Percentiles rank a stretch among this genome's conserved stretches.
phyloP scores from a whole-genome alignment of 2,888 invertebrate species.

The Cataglyphis altisquamis region DNA sequence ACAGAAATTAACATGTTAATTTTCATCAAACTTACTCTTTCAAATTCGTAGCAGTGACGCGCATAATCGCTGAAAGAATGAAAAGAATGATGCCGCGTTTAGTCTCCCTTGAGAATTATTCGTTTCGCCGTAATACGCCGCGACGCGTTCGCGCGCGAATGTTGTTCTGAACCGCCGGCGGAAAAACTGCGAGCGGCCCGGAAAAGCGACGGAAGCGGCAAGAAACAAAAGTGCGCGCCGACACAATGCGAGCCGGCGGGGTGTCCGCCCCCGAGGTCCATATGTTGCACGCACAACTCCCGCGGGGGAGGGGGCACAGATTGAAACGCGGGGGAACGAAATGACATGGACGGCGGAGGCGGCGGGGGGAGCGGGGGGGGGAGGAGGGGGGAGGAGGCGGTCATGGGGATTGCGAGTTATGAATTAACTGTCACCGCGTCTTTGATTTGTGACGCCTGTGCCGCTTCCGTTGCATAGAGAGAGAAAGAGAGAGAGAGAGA shows the following conservation, averaged over 20 bases:
- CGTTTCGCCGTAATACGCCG: conserved; percentile 31
- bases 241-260: conserved; percentile 53
- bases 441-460: conserved; percentile 79
- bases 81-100: not conserved
- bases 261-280: conserved; percentile 45
- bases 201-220: conserved; percentile 36
- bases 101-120: conserved; percentile 32
- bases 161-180: not conserved
- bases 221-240: conserved; percentile 61
- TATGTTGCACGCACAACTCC: conserved; percentile 74
- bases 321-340: conserved; percentile 71
- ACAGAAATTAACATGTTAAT: not conserved
- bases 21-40: not conserved
- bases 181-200: conserved; percentile 31
- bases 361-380: conserved; percentile 57
- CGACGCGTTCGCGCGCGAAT: conserved; percentile 19
- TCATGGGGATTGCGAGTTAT: conserved; percentile 77
- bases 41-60: not conserved
- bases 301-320: conserved; percentile 72
- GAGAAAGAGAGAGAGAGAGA: too few relatives aligned
- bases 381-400: conserved; percentile 45
- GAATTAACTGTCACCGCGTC: conserved; percentile 81
- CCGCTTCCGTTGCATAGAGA: conserved; percentile 38
- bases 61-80: not conserved
- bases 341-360: conserved; percentile 38